Evolutionary conservation across 2,888 invertebrate genomes (phyloP).

Genomic region (Acutogordius australiensis): DNA sequence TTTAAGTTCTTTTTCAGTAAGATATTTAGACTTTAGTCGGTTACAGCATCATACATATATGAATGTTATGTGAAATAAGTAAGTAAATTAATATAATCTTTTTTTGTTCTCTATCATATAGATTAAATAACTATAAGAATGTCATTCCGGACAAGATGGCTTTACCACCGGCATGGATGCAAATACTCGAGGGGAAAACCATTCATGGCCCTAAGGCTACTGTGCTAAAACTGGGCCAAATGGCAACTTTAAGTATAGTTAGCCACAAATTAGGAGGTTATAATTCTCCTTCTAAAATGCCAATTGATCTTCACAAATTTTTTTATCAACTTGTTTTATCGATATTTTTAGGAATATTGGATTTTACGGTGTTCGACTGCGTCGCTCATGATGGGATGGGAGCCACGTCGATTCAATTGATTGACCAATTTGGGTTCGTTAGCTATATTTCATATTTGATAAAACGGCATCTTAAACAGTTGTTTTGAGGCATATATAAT

Average conservation of each 20-base stretch:
- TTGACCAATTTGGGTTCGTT: not conserved
- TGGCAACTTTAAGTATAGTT: not conserved
- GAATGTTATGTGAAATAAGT: too few relatives aligned
- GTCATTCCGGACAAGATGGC: not conserved
- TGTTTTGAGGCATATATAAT: too few relatives aligned
- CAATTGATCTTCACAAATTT: not conserved
- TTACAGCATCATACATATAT: too few relatives aligned
- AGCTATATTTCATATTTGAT: too few relatives aligned
- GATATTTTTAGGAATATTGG: constrained; percentile 7
- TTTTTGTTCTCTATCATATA: not conserved
- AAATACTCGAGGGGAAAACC: not conserved
- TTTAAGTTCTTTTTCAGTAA: too few relatives aligned
- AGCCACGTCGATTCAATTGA: not conserved
- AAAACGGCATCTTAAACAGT: too few relatives aligned
- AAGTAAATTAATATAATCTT: too few relatives aligned
- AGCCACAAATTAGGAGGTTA: not conserved
- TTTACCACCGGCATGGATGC: not conserved
- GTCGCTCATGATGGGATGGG: constrained; percentile 4
- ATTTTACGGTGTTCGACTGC: not conserved
- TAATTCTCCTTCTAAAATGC: not conserved
- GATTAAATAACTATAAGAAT: not conserved
- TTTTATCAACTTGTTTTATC: too few relatives aligned
- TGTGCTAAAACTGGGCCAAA: not conserved
- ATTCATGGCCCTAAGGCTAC: not conserved
- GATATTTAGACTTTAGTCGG: too few relatives aligned